phyloP scores from a whole-genome alignment of 2,888 invertebrate genomes.

The Nephrocerus scutellatus region DNA sequence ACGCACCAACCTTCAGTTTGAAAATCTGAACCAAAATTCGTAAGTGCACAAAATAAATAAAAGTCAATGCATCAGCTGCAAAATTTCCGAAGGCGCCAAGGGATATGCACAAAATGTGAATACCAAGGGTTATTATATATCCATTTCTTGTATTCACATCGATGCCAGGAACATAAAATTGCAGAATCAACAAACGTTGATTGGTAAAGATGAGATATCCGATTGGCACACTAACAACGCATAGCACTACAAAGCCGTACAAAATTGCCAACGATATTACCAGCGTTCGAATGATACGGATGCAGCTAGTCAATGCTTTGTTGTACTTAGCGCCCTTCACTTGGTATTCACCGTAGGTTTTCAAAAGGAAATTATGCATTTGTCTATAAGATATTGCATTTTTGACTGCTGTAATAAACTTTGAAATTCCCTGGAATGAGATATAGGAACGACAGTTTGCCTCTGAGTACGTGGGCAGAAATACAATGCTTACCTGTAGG shows the following conservation, averaged over 20 bases:
- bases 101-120: conserved; percentile 16
- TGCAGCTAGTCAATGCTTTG: conserved; percentile 9
- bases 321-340: conserved; percentile 8
- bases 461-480: too few species aligned
- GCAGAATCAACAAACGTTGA: conserved; percentile 19
- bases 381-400: too few species aligned
- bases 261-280: conserved; percentile 9
- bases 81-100: conserved; percentile 22
- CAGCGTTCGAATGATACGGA: too few species aligned
- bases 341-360: conserved; percentile 19
- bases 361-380: neutral
- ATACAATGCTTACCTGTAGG: too few species aligned
- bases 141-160: conserved; percentile 17
- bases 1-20: conserved; percentile 15
- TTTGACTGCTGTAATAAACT: too few species aligned
- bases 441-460: too few species aligned
- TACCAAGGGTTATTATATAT: conserved; percentile 16
- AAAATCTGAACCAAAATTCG: conserved; percentile 19
- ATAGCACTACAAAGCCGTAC: conserved; percentile 3
- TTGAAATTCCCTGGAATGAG: too few species aligned
- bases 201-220: conserved; percentile 4
- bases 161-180: conserved; percentile 20
- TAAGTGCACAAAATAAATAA: conserved; percentile 18
- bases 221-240: conserved; percentile 11
- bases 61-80: conserved; percentile 19